Percentiles rank a stretch among this genome's conserved stretches.
Evolutionary conservation across 2,113 vertebrate genomes (phyloP).

Genomic region (Chauna torquata): DNA sequence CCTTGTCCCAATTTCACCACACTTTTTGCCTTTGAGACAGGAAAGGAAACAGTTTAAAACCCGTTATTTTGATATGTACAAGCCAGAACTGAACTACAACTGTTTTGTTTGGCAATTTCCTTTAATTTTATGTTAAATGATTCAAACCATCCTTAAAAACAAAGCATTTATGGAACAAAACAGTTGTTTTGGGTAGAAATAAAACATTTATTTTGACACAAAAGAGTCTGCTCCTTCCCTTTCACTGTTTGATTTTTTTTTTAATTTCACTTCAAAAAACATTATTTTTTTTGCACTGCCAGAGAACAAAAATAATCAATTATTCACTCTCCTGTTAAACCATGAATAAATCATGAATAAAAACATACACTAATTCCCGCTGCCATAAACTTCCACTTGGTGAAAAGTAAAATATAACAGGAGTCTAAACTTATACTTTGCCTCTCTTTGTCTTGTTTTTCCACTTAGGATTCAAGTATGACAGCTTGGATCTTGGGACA

Average conservation of each 20-base stretch:
- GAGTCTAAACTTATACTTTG: not conserved
- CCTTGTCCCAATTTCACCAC: not conserved
- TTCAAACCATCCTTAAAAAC: slow-evolving; percentile 33
- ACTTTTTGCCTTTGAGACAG: not conserved
- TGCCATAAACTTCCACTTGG: not conserved
- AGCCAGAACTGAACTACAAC: slow-evolving; percentile 40
- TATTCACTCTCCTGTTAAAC: slow-evolving; percentile 15
- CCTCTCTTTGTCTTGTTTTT: not conserved
- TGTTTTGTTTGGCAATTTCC: slow-evolving; percentile 32
- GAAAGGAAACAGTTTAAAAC: not conserved
- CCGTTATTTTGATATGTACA: not conserved
- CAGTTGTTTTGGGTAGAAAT: slow-evolving; percentile 37
- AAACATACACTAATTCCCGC: not conserved
- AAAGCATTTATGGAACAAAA: slow-evolving; percentile 48
- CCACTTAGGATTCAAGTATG: not conserved
- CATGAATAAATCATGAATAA: slow-evolving; percentile 17
- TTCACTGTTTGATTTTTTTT: slow-evolving; percentile 22
- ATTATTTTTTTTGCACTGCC: not conserved
- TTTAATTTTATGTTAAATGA: slow-evolving; percentile 56
- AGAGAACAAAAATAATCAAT: slow-evolving; percentile 53
- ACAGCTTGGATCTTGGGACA: not conserved
- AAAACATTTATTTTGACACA: slow-evolving; percentile 47
- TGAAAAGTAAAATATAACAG: not conserved
- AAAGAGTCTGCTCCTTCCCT: slow-evolving; percentile 16
- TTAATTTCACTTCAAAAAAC: not conserved